Evolutionary conservation across 2,113 vertebrate species (phyloP).

Genomic region (Sphyrna mokarran): DNA sequence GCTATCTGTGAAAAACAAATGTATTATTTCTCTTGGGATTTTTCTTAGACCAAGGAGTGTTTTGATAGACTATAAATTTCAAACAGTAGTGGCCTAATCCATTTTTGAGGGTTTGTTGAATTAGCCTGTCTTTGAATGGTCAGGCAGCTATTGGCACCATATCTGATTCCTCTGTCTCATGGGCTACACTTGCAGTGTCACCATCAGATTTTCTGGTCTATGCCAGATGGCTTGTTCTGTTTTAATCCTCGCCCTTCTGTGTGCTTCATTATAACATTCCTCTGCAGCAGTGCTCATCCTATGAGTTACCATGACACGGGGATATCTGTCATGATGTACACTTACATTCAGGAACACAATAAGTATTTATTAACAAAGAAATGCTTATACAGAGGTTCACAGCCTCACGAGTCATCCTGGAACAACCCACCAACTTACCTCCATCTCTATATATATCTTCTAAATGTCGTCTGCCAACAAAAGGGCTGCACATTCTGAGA

Average conservation of each 20-base stretch:
- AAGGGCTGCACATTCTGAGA: no score
- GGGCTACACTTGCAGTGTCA: not conserved
- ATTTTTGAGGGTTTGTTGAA: not conserved
- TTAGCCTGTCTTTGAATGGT: not conserved
- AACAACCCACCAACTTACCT: no score
- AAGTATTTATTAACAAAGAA: no score
- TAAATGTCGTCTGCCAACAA: no score
- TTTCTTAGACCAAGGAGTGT: not conserved
- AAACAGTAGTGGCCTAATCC: not conserved
- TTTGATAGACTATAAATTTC: not conserved
- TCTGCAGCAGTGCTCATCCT: not conserved
- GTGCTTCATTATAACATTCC: not conserved
- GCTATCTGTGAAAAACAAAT: not conserved
- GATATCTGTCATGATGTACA: not conserved
- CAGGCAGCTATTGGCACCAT: not conserved
- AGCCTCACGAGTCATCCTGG: no score
- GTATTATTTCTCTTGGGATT: not conserved
- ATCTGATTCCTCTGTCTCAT: not conserved
- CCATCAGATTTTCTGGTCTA: not conserved
- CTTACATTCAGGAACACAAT: no score
- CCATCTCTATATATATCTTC: no score
- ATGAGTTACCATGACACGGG: not conserved
- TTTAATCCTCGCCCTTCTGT: not conserved
- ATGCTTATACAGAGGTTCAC: no score
- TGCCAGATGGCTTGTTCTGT: not conserved